A percentile compares a stretch with the other conserved stretches of the same genome.
Evolutionary conservation across 1,140 invertebrate species (phyloP).

Genomic region (Laupala kohalensis): DNA sequence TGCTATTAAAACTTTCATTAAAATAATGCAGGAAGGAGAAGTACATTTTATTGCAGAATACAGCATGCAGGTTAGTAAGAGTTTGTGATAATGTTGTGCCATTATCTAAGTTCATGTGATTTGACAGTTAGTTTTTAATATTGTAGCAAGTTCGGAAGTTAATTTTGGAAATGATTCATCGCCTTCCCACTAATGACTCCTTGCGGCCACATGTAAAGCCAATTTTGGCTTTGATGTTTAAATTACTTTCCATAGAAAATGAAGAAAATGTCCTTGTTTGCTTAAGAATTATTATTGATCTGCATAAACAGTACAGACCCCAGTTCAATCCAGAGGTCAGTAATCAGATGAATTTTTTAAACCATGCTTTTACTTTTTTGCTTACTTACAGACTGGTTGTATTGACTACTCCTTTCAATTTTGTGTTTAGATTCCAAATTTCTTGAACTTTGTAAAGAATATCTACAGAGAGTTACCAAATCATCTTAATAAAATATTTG

Average conservation of each 20-base stretch:
- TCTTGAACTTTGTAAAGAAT: slow-evolving; percentile 83
- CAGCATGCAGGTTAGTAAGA: slow-evolving; percentile 60
- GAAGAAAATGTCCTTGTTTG: slow-evolving; percentile 95
- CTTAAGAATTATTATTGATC: slow-evolving; percentile 88
- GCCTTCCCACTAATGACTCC: slow-evolving; percentile 83
- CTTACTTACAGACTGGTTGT: too few relatives aligned
- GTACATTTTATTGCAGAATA: slow-evolving; percentile 93
- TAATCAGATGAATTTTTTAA: too few relatives aligned
- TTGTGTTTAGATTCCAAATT: slow-evolving; percentile 68
- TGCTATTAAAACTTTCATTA: slow-evolving; percentile 81
- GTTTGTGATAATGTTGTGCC: background rate
- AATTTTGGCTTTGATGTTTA: slow-evolving; percentile 80
- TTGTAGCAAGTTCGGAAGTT: slow-evolving; percentile 68
- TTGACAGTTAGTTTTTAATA: slow-evolving; percentile 7
- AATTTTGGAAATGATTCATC: slow-evolving; percentile 87
- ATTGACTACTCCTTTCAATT: background rate
- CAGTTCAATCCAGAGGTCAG: slow-evolving; percentile 72
- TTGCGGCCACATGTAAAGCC: slow-evolving; percentile 73
- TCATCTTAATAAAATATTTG: slow-evolving; percentile 89
- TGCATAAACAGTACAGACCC: slow-evolving; percentile 89
- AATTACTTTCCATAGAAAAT: slow-evolving; percentile 84
- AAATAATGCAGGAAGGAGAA: slow-evolving; percentile 84
- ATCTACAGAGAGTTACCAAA: slow-evolving; percentile 87
- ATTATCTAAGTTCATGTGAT: background rate
- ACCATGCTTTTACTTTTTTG: too few relatives aligned